A percentile compares a stretch with the other conserved stretches of the same genome.
Evolutionary conservation across 2,113 vertebrate genomes (phyloP).

Genomic region (Labeo rohita): DNA sequence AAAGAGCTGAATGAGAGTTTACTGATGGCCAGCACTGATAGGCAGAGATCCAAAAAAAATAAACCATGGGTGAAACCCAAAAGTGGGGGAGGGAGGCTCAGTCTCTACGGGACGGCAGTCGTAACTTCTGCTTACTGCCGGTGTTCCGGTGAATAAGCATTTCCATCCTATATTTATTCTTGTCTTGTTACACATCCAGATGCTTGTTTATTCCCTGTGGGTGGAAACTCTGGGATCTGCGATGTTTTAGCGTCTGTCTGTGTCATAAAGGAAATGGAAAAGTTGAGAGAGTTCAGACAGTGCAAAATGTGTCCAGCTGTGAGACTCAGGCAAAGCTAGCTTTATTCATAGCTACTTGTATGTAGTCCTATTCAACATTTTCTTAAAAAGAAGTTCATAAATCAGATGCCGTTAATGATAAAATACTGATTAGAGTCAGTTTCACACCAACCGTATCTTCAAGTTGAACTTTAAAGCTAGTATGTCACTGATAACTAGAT

Average conservation of each 20-base stretch:
- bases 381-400: constrained; percentile 11
- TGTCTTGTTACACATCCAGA: constrained; percentile 23
- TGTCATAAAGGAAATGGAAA: constrained; percentile 24
- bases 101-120: not conserved
- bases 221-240: constrained; percentile 18
- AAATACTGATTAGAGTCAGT: not conserved
- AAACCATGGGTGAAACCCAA: not conserved
- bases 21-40: constrained; percentile 25
- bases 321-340: not conserved
- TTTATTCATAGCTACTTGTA: not conserved
- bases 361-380: not conserved
- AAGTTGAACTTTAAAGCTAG: not conserved
- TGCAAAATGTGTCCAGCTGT: not conserved
- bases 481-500: not conserved
- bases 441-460: constrained; percentile 2
- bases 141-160: constrained; percentile 39
- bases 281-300: constrained; percentile 3
- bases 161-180: constrained; percentile 47
- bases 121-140: not conserved
- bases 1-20: not conserved
- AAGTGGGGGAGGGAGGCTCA: constrained; percentile 8
- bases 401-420: not conserved
- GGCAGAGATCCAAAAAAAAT: not conserved
- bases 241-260: not conserved
- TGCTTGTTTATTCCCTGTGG: constrained; percentile 26